Evolutionary conservation across 2,797 vertebrate species (phyloP).

Genomic region (Sebastes miniatus): DNA sequence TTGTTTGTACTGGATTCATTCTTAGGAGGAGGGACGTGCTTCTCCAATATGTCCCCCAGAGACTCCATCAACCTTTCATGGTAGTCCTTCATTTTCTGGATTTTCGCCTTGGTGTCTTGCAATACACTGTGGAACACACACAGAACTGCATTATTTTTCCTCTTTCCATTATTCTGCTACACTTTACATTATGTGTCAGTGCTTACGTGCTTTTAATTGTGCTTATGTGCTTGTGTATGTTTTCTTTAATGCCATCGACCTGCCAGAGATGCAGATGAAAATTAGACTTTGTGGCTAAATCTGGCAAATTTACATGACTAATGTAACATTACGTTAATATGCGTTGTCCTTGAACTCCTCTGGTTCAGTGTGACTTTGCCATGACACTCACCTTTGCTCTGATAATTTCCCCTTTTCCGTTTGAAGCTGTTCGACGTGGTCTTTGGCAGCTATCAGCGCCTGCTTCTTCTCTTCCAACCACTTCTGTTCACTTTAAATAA

Average conservation of each 20-base stretch:
- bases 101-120: conserved; percentile 76
- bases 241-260: background rate
- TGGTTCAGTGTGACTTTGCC: background rate
- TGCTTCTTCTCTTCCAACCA: conserved; percentile 81
- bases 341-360: background rate
- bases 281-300: background rate
- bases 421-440: conserved; percentile 56
- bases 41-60: conserved; percentile 73
- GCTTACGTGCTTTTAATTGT: background rate
- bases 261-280: background rate
- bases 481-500: conserved; percentile 73
- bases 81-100: conserved; percentile 78
- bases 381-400: conserved; percentile 63
- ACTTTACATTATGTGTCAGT: background rate
- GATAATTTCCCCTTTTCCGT: conserved; percentile 69
- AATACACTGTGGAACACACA: conserved; percentile 61
- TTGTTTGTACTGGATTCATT: conserved; percentile 50
- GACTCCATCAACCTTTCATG: conserved; percentile 75
- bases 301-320: background rate
- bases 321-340: too few relatives aligned
- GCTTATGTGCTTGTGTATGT: background rate
- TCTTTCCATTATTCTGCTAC: too few relatives aligned
- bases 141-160: background rate
- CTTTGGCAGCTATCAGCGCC: conserved; percentile 58
- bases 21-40: conserved; percentile 73